Base-by-base conservation (phyloP, 2,113 vertebrate genomes). In the Stomatorhinus ivindoensis region DNA sequence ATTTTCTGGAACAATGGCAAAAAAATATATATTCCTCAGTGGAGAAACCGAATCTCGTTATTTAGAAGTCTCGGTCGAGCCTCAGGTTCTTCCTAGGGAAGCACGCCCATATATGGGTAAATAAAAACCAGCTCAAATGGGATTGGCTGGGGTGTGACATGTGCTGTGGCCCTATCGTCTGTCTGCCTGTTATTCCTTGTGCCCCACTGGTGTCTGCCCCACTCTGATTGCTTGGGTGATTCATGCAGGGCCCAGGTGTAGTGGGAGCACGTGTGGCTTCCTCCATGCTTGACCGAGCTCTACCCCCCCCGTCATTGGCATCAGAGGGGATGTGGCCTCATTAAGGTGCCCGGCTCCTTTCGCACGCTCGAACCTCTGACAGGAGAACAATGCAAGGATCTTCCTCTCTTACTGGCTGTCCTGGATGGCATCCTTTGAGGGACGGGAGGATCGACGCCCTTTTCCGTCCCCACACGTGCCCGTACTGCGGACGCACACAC, bases 341-440 rank as follows among this genome's bases (percentile, higher is more conserved):
- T 42, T 80, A 80, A 35, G 15, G 73, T 42, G 31, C 11, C 73
- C 15, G 35, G 35, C 73, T 42, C 73, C 2, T 5, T 39, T 80
- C 69, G 39, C 69, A 42, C 73, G 73, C 73, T 19, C 31, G 35
- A 39, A 80, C 73, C 73, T 80, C 15, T 39, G 73, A 80, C 73
- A 80, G 73, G 73, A 80, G 73, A 80, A 80, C 73, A 80, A 80
- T 80, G 73, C 73, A 80, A 80, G 73, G 73, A 80, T 35, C 15
- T 80, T 80, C 35, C 73, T 80, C 15, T 80, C 35, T 19, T 80
- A 39, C 17, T 19, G 73, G 9, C 73, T 39, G 35, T 80, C 73
- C 73, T 76, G 69, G 31, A 15, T 35, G 31, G 69, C 69, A 76
- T 76, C 69, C 73, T 80, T 6, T 35, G 73, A 7, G 15, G 73